Evolutionary conservation across 2,113 vertebrate species (phyloP).

Genomic region (Trachemys scripta): DNA sequence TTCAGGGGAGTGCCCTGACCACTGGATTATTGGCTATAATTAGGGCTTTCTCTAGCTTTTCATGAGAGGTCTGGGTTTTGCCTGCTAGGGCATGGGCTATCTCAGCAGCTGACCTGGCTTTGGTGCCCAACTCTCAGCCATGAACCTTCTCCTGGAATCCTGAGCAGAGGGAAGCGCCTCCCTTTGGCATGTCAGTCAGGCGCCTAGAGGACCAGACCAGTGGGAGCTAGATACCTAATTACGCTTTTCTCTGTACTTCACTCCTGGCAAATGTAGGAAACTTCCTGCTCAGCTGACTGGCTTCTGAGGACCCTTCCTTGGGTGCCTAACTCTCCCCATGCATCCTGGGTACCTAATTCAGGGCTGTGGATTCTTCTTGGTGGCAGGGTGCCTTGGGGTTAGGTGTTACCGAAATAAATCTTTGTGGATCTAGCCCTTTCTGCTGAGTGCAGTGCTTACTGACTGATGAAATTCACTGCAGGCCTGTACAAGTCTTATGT

Average conservation of each 20-base stretch:
- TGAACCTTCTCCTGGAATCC: background rate
- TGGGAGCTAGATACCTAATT: background rate
- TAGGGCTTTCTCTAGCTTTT: background rate
- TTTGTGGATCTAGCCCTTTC: background rate
- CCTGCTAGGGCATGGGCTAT: background rate
- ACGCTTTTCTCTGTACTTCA: background rate
- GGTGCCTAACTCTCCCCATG: background rate
- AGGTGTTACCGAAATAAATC: background rate
- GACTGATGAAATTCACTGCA: background rate
- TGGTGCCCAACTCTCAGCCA: background rate
- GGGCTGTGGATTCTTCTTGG: background rate
- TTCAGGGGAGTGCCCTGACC: background rate
- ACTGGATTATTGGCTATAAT: background rate
- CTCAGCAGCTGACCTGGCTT: background rate
- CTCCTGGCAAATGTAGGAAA: background rate
- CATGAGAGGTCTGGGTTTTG: background rate
- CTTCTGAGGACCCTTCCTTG: background rate
- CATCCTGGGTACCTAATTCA: background rate
- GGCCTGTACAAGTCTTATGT: background rate
- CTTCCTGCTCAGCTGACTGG: background rate
- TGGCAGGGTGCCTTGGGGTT: background rate
- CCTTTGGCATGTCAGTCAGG: background rate
- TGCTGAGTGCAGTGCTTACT: accelerated
- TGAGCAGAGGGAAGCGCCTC: background rate
- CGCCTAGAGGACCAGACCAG: background rate